These are phyloP conservation scores for Megaceryle alcyon DNA, from an alignment of 2,797 vertebrate species.

Conservation along the genomic window DNA sequence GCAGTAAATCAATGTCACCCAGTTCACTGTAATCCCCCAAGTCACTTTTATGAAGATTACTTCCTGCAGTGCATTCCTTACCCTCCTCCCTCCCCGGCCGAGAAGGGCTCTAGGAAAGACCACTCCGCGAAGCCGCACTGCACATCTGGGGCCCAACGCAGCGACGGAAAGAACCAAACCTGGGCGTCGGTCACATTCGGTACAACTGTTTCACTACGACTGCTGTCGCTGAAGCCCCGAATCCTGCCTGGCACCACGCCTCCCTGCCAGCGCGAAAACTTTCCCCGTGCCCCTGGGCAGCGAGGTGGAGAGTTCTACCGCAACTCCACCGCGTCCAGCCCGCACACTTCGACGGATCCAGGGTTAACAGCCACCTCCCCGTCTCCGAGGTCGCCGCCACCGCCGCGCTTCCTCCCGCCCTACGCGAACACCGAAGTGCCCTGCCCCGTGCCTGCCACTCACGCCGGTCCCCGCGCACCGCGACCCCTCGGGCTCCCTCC, in stretches of 20 bases:
- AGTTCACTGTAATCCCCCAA: constrained; percentile 36
- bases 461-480: background rate
- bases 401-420: background rate
- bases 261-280: background rate
- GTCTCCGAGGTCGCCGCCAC: background rate
- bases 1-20: constrained; percentile 61
- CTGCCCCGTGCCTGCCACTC: background rate
- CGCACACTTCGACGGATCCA: background rate
- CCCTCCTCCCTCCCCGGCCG: background rate
- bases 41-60: constrained; percentile 58
- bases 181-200: background rate
- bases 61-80: constrained; percentile 34
- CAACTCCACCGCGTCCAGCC: background rate
- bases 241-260: background rate
- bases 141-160: background rate
- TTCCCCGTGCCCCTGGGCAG: background rate
- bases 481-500: background rate
- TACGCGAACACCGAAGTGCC: background rate
- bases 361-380: background rate
- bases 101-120: background rate
- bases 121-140: background rate
- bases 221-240: background rate
- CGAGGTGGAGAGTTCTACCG: background rate
- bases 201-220: background rate
- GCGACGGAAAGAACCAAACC: background rate